A percentile compares a stretch with the other conserved stretches of the same genome.
Conservation (phyloP, 2,113 vertebrate species). For the Mellivora capensis region DNA sequence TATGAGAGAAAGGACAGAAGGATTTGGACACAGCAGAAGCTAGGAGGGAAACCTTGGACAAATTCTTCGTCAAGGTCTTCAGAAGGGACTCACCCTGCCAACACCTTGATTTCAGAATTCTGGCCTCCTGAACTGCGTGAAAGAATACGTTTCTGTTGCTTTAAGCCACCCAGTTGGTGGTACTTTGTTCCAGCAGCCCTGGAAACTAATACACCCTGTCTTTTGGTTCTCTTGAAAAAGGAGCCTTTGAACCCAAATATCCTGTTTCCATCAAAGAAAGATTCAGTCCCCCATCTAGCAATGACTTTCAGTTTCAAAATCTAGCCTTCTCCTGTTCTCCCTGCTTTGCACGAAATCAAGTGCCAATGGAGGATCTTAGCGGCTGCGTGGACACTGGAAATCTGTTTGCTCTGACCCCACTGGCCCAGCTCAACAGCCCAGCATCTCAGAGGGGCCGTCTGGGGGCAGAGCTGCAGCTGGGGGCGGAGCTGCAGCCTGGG, state of each 20-base stretch:
- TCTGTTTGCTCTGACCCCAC: neutral
- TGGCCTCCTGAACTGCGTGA: neutral
- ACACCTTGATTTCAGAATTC: neutral
- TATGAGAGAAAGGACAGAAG: neutral
- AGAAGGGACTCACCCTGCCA: neutral
- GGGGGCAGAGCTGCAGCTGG: neutral
- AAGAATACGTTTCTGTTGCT: neutral
- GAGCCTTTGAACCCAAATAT: conserved; percentile 15
- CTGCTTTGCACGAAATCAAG: conserved; percentile 39
- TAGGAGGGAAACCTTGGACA: neutral
- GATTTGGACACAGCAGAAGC: neutral
- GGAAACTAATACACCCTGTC: neutral
- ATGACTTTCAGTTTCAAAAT: neutral
- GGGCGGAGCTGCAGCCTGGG: neutral
- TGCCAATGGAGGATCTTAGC: neutral
- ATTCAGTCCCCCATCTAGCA: neutral
- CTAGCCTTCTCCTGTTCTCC: neutral
- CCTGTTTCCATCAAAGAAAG: neutral
- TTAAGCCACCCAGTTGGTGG: neutral
- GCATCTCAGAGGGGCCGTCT: neutral
- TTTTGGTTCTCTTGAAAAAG: neutral
- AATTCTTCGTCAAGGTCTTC: neutral
- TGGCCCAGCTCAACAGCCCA: neutral
- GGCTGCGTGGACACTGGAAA: neutral
- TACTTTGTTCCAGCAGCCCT: neutral